Evolutionary conservation across 2,797 vertebrate genomes (phyloP), one percentile per base, ranked within the genome.

Genomic region (Myiotriccus ornatus): DNA sequence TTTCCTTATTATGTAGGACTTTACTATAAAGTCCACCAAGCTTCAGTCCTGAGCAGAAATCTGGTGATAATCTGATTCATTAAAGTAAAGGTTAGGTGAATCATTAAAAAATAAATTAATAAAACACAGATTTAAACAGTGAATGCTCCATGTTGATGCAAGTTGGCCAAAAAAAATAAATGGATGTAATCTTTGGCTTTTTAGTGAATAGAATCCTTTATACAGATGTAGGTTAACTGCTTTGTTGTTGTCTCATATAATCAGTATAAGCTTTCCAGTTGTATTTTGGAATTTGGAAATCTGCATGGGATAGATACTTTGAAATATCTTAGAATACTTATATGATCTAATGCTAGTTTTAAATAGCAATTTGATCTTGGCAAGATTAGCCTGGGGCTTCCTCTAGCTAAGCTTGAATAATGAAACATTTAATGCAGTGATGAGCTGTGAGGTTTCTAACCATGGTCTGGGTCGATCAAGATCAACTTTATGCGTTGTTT

Each of bases 321-420:
- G 30, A 90, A 93, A 39, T 86, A 37, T 52, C 27, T 59, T 71
- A 2, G 43, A 80, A 50, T 92, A 47, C 37, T 55, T 79, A 4
- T 0, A 56, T 76, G 69, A 63, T 32, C 59, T 90, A 59, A 50
- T 77, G 34, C 35, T 93, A 50, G 5, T 55, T 94, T 80, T 87
- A 73, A 93, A 70, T 47, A 74, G 81, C 37, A 90, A 27, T 92
- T 91, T 91, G 32, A 59, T 90, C 65, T 94, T 77, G 53, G 63
- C 67, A 76, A 87, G 62, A 57, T 89, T 75, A 71, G 50, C 57
- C 28, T 37, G 14, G 23, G 35, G 21, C 55, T 82, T 91, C 70
- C 34, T 69, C 34, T 89, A n/a, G 47, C 87, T 67, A n/a, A 57
- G 28, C n/a, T 69, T 73, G 71, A 82, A 70, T 76, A 74, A 87